Evolutionary conservation across 2,113 vertebrate genomes (phyloP), one percentile per base, ranked within the genome.

Genomic region (Carettochelys insculpta): DNA sequence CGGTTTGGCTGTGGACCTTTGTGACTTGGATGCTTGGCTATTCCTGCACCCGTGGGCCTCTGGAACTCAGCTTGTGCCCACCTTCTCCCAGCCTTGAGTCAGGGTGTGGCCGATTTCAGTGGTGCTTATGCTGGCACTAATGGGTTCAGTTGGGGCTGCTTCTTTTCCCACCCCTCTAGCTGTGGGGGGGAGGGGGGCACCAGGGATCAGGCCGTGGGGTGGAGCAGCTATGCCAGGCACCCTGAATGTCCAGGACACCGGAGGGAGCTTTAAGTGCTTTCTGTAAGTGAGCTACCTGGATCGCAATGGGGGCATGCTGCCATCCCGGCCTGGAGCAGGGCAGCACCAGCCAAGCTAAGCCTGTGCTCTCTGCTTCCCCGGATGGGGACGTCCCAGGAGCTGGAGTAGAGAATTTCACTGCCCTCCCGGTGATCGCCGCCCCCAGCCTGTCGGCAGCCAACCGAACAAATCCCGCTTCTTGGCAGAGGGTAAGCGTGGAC

Each of bases 1-100:
- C n/a, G n/a, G n/a, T n/a, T n/a, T n/a, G n/a, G n/a, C n/a, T n/a
- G n/a, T 68, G 34, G n/a, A 22, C 11, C n/a, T 22, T 68, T 68
- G 17, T n/a, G n/a, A 68, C 2, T 41, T n/a, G n/a, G n/a, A 68
- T 1, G 8, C 48, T 77, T 81, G 19, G 56, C 87, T 65, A 41
- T 71, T 43, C 6, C 41, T 78, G 79, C 7, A 0, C 0, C 2
- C 6, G 1, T 25, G 16, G 11, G 58, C 43, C 88, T 80, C 50
- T 90, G 52, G n/a, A 65, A 38, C n/a, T 7, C 56, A 17, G 82
- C 43, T 27, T 11, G 17, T 38, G 34, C 19, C 27, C 53, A 53
- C 38, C 71, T n/a, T 25, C 19, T 25, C 68, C 68, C 68, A 41
- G 68, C 68, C 17, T 12, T 7, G 45, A 47, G 16, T 76, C 27